Evolutionary conservation across 2,113 vertebrate genomes (phyloP).

Genomic region (Austrofundulus limnaeus): DNA sequence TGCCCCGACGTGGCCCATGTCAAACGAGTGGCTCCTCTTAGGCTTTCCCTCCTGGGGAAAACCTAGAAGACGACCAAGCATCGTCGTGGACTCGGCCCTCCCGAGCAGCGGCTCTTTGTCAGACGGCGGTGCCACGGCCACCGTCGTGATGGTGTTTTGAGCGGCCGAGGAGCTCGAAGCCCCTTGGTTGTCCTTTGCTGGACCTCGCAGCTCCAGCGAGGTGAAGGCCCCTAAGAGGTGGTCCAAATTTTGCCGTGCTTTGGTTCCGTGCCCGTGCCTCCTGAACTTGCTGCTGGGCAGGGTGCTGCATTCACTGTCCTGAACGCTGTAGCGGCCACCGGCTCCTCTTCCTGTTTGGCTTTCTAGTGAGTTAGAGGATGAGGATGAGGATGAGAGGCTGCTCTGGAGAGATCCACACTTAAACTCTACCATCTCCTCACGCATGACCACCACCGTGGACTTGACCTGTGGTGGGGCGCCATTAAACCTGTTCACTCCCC

Average conservation of each 20-base stretch:
- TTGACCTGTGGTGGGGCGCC: slow-evolving; percentile 77
- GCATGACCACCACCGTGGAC: slow-evolving; percentile 86
- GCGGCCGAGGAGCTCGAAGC: slow-evolving; percentile 39
- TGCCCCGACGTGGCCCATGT: slow-evolving; percentile 89
- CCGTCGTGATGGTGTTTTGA: slow-evolving; percentile 59
- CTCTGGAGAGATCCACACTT: slow-evolving; percentile 86
- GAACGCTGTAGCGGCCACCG: slow-evolving; percentile 82
- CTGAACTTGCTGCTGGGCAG: slow-evolving; percentile 88
- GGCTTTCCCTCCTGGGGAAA: slow-evolving; percentile 91
- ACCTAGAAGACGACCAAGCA: slow-evolving; percentile 85
- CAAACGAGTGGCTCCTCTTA: slow-evolving; percentile 96
- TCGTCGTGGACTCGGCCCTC: slow-evolving; percentile 76
- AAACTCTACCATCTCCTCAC: slow-evolving; percentile 89
- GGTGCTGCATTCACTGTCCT: slow-evolving; percentile 80
- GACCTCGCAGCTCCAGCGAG: slow-evolving; percentile 91
- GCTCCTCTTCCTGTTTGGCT: slow-evolving; percentile 82
- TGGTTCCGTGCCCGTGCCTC: slow-evolving; percentile 79
- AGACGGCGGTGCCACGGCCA: slow-evolving; percentile 79
- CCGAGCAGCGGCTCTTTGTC: slow-evolving; percentile 96
- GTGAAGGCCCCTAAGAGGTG: slow-evolving; percentile 94
- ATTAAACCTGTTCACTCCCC: slow-evolving; percentile 81
- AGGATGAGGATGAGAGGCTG: slow-evolving; percentile 89
- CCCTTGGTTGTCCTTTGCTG: slow-evolving; percentile 77
- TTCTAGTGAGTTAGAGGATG: slow-evolving; percentile 84
- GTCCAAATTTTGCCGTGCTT: slow-evolving; percentile 88